phyloP scores from a whole-genome alignment of 1,140 invertebrate genomes.

The Laodelphax striatellus region DNA sequence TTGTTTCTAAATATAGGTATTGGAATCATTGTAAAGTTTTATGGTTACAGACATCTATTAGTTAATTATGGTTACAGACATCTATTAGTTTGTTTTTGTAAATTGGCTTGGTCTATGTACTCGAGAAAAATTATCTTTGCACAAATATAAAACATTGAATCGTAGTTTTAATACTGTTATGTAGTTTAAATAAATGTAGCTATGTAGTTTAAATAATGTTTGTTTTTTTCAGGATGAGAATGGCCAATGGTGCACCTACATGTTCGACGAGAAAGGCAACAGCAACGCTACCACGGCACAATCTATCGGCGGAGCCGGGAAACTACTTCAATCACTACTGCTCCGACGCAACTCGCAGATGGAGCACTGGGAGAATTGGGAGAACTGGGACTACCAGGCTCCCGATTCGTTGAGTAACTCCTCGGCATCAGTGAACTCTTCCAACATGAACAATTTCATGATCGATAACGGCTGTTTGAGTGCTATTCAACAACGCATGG shows the following conservation, averaged over 20 bases:
- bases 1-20: too few relatives aligned
- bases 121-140: too few relatives aligned
- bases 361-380: slow-evolving; percentile 24
- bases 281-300: slow-evolving; percentile 16
- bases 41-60: too few relatives aligned
- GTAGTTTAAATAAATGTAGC: too few relatives aligned
- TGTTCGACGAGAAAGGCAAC: slow-evolving; percentile 67
- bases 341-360: slow-evolving; percentile 33
- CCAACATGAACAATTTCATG: not conserved
- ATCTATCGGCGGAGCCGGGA: slow-evolving; percentile 14
- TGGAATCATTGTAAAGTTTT: too few relatives aligned
- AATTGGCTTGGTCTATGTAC: too few relatives aligned
- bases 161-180: too few relatives aligned
- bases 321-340: slow-evolving; percentile 19
- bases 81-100: too few relatives aligned
- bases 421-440: slow-evolving; percentile 44
- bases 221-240: slow-evolving; percentile 40
- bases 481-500: not conserved
- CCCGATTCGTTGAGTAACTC: slow-evolving; percentile 38
- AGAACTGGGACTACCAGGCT: slow-evolving; percentile 30
- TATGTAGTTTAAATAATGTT: too few relatives aligned
- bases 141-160: too few relatives aligned
- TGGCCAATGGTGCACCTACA: slow-evolving; percentile 67
- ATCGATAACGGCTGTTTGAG: not conserved
- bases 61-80: too few relatives aligned